These are phyloP conservation scores for Limenitis camilla DNA, from an alignment of 2,888 invertebrate genomes.

Conservation along the genomic window DNA sequence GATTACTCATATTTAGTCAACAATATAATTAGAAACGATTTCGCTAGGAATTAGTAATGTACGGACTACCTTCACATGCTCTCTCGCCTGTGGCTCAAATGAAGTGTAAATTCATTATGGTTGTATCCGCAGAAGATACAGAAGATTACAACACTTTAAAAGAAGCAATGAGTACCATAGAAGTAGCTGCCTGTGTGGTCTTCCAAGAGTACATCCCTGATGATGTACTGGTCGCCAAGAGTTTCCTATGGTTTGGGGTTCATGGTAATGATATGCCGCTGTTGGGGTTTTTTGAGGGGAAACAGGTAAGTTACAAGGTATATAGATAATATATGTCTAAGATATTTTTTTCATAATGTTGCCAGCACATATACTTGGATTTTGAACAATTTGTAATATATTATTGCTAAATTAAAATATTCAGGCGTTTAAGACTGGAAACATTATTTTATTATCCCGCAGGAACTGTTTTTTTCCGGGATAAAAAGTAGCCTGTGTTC, in stretches of 20 bases:
- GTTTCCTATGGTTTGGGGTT: slow-evolving; percentile 36
- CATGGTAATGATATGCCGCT: slow-evolving; percentile 37
- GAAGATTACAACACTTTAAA: slow-evolving; percentile 26
- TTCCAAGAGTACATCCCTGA: slow-evolving; percentile 35
- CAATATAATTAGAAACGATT: no score
- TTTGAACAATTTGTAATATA: no score
- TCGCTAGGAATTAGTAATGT: no score
- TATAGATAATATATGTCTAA: no score
- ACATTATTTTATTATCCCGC: no score
- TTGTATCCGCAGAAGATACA: slow-evolving; percentile 19
- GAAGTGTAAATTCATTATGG: neutral
- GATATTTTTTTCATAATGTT: no score
- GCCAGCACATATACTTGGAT: no score
- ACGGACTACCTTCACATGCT: no score
- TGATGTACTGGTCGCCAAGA: slow-evolving; percentile 34
- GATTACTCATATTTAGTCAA: no score
- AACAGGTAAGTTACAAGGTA: slow-evolving; percentile 44
- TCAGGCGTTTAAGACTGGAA: no score
- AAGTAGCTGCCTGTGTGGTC: slow-evolving; percentile 41
- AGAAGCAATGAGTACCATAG: slow-evolving; percentile 43
- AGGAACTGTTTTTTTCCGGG: no score
- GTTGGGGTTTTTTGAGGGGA: slow-evolving; percentile 41
- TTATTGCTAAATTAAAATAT: no score
- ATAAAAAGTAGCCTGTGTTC: neutral
- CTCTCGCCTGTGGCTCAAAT: neutral